Evolutionary conservation across 2,888 invertebrate genomes (phyloP).

Genomic region (Julus scanicus): DNA sequence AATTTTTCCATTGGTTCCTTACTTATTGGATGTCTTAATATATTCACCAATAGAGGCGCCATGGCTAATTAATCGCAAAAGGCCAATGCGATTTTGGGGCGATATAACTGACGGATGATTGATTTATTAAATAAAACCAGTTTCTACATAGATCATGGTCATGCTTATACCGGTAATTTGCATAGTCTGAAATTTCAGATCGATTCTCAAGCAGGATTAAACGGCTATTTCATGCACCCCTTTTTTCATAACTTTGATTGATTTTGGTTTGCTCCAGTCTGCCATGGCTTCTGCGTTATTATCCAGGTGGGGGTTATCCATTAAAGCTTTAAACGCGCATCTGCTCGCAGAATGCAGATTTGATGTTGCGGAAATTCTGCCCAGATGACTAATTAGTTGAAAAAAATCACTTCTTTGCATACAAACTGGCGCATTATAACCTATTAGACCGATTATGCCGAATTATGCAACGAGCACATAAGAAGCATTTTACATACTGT

Average conservation of each 20-base stretch:
- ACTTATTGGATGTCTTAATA: neutral
- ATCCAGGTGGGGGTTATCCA: neutral
- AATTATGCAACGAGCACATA: neutral
- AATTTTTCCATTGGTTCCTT: neutral
- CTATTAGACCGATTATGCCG: neutral
- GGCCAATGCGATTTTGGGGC: neutral
- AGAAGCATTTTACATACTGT: too few relatives aligned
- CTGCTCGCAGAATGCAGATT: neutral
- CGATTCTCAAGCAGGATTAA: neutral
- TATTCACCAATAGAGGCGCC: neutral
- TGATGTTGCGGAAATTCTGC: constrained; percentile 29
- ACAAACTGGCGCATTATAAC: neutral
- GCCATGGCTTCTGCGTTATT: neutral
- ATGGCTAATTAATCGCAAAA: neutral
- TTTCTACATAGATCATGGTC: neutral
- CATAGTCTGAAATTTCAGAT: neutral
- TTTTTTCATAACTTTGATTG: neutral
- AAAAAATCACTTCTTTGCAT: constrained; percentile 41
- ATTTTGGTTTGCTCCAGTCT: neutral
- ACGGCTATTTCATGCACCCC: neutral
- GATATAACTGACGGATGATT: constrained; percentile 7
- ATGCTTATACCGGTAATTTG: neutral
- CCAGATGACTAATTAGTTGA: constrained; percentile 40
- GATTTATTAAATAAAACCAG: constrained; percentile 29
- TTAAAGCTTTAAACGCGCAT: constrained; percentile 18